These are phyloP conservation scores for Physella acuta DNA, from an alignment of 1,140 invertebrate species.

Conservation along the genomic window DNA sequence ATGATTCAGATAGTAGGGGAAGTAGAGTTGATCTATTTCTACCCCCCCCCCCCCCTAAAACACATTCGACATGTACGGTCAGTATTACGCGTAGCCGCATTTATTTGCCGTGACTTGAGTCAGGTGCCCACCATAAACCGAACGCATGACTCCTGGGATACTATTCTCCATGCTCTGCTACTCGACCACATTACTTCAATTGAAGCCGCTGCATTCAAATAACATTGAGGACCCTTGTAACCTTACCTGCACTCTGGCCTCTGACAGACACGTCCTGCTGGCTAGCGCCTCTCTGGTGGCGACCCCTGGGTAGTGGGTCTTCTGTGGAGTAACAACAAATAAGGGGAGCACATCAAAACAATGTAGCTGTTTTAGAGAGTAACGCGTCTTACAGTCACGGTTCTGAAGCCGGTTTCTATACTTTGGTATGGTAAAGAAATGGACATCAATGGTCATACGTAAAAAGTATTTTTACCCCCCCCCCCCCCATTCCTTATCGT, in stretches of 20 bases:
- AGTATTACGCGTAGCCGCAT: no score
- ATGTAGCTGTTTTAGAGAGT: neutral
- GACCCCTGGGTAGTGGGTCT: slow-evolving; percentile 91
- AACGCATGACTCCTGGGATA: neutral
- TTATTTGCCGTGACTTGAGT: neutral
- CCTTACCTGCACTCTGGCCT: slow-evolving; percentile 88
- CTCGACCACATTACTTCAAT: neutral
- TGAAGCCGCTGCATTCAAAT: neutral
- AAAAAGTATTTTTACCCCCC: no score
- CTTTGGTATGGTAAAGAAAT: neutral
- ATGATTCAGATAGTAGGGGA: no score
- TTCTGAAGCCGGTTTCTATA: neutral
- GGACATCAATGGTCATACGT: neutral
- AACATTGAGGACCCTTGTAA: no score
- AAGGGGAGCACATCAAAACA: slow-evolving; percentile 61
- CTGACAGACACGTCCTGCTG: slow-evolving; percentile 79
- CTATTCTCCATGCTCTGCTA: neutral
- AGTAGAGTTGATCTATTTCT: no score
- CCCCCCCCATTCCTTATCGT: no score
- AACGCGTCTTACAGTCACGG: neutral
- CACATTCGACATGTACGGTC: no score
- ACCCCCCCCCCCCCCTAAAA: no score
- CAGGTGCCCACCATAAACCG: neutral
- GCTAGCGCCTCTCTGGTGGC: slow-evolving; percentile 88
- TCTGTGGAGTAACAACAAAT: slow-evolving; percentile 62